Evolutionary conservation across 2,113 vertebrate species (phyloP).

Genomic region (Sarotherodon lohbergeri): DNA sequence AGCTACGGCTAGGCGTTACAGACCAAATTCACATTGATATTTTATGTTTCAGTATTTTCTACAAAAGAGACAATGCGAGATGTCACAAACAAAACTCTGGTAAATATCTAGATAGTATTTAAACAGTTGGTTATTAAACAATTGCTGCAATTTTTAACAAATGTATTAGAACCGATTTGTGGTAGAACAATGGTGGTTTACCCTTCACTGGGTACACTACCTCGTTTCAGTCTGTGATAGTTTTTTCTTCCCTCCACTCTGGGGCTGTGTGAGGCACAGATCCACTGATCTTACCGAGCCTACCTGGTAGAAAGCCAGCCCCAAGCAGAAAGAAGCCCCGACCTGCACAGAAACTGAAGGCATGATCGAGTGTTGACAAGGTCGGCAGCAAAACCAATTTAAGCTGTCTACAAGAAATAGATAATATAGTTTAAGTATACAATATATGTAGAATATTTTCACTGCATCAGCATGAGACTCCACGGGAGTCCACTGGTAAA

Average conservation of each 20-base stretch:
- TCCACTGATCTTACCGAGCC: not conserved
- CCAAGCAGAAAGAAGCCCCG: not conserved
- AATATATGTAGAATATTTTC: not conserved
- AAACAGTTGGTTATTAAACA: not conserved
- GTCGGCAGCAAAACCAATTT: not conserved
- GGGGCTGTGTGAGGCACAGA: not conserved
- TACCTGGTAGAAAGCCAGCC: not conserved
- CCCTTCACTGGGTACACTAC: too few species aligned
- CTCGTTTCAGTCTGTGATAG: not conserved
- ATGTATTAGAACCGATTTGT: not conserved
- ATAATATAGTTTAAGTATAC: not conserved
- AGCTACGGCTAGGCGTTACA: rapidly evolving
- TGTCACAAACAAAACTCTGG: not conserved
- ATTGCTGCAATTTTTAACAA: not conserved
- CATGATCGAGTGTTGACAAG: not conserved
- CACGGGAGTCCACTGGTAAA: not conserved
- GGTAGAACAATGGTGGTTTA: not conserved
- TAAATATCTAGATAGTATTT: not conserved
- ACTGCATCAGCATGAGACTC: not conserved
- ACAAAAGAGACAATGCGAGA: not conserved
- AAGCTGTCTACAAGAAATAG: not conserved
- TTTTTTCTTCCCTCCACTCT: not conserved
- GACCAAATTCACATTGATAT: not conserved
- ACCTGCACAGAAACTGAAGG: not conserved
- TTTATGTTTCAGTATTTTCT: not conserved